Evolutionary conservation across 2,888 invertebrate genomes (phyloP).

Genomic region (Nymphalis polychloros): DNA sequence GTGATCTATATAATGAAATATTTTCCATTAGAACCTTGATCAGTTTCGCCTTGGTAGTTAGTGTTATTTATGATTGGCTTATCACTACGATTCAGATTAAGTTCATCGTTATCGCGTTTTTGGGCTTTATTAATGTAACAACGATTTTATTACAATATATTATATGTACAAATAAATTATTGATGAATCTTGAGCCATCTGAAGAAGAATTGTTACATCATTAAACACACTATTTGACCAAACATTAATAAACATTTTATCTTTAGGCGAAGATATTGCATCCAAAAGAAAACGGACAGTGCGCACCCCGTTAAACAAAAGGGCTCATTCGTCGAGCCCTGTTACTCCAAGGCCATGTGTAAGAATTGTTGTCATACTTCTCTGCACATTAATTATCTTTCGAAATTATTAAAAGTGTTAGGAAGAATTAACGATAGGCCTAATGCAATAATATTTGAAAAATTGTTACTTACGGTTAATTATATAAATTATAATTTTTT

Average conservation of each 20-base stretch:
- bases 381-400: too few species aligned
- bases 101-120: conserved; percentile 13
- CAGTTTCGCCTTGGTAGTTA: conserved; percentile 26
- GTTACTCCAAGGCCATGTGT: conserved; percentile 44
- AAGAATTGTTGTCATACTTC: conserved; percentile 9
- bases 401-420: too few species aligned
- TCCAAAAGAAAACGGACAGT: conserved; percentile 43
- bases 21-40: conserved; percentile 23
- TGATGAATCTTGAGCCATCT: too few species aligned
- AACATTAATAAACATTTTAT: conserved; percentile 19
- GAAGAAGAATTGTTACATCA: not conserved
- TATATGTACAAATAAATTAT: not conserved
- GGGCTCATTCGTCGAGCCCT: conserved; percentile 57
- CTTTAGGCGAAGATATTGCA: not conserved
- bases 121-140: conserved; percentile 16
- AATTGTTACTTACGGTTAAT: too few species aligned
- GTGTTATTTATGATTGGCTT: conserved; percentile 27
- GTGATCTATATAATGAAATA: conserved; percentile 21
- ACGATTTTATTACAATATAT: conserved; percentile 1
- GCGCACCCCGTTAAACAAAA: conserved; percentile 44
- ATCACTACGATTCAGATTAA: conserved; percentile 29
- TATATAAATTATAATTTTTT: too few species aligned
- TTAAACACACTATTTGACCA: not conserved
- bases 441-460: too few species aligned
- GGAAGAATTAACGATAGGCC: not conserved